phyloP scores from a whole-genome alignment of 92 coral and sea anemone species.

The Actinernus sp. region DNA sequence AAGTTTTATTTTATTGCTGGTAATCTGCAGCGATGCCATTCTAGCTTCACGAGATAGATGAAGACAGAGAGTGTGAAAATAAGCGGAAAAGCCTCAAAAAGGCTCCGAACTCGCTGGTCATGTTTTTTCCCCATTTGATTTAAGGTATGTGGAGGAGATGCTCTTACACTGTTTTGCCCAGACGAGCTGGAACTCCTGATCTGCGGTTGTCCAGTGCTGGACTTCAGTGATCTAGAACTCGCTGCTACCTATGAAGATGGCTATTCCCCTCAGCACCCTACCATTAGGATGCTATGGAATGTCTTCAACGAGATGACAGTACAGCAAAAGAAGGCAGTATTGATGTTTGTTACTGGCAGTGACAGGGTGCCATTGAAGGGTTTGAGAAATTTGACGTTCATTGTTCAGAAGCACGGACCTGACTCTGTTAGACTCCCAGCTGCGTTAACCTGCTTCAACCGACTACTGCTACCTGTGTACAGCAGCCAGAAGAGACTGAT shows the following conservation, averaged over 20 bases:
- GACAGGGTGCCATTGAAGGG: conserved; percentile 95
- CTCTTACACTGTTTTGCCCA: conserved; percentile 83
- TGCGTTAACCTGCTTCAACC: conserved; percentile 93
- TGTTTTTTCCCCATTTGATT: no score
- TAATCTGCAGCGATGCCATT: no score
- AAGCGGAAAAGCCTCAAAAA: no score
- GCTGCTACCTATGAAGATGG: conserved; percentile 94
- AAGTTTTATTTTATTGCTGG: no score
- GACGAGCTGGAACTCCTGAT: conserved; percentile 92
- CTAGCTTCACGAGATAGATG: no score
- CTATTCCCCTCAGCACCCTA: conserved; percentile 74
- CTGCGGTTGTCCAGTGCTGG: conserved; percentile 92
- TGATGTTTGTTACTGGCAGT: conserved; percentile 96
- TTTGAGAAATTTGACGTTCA: conserved; percentile 72
- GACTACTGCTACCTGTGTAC: conserved; percentile 89
- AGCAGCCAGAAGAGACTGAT: conserved; percentile 61
- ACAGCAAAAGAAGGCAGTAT: conserved; percentile 86
- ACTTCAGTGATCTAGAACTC: conserved; percentile 79
- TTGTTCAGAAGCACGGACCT: conserved; percentile 85
- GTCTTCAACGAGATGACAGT: conserved; percentile 82
- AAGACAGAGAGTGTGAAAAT: no score
- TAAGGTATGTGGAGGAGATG: conserved; percentile 96
- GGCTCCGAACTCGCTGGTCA: no score
- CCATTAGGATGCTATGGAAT: conserved; percentile 80
- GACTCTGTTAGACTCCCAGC: conserved; percentile 91